Evolutionary conservation across 2,113 vertebrate species (phyloP), one percentile per base, ranked within the genome.

Genomic region (Pelobates fuscus): DNA sequence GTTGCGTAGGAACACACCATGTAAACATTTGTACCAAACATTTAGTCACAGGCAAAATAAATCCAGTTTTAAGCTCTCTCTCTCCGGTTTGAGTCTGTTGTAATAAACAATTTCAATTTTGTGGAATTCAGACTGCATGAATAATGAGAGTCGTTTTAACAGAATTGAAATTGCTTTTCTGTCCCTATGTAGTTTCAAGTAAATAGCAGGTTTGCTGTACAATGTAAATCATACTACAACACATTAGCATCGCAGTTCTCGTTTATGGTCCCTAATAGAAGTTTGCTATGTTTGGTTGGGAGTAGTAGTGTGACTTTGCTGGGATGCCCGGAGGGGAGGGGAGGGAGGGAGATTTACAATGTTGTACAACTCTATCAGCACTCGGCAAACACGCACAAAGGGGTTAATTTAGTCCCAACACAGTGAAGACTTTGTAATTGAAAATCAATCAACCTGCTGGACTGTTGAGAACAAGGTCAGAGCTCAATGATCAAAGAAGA

Each of bases 371-470:
- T 75, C 52, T 55, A 74, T 74, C 57, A 59, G 24, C 71, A 66
- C 25, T n/a, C 26, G 18, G 15, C 25, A 30, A 44, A 21, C 30
- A 44, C 43, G 23, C 29, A 65, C 29, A 57, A 65, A 73, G 25
- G 72, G 57, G 70, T 78, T 81, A 79, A 80, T 78, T 65, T 32
- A 67, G 71, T 75, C 71, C 71, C 63, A 59, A 52, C 37, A 37
- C 67, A 44, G 41, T 52, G 63, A 78, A 67, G 68, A 60, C 61
- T 78, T 77, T 62, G 65, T 80, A 78, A 80, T 79, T 80, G 80
- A 78, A 79, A 80, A 78, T 72, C 77, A 81, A 80, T 79, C 73
- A 80, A 82, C 80, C 78, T 82, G 80, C 80, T 79, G 78, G 65
- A 68, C 69, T 77, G 57, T 79, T 78, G 74, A 81, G 70, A 80